Evolutionary conservation across 2,797 vertebrate species (phyloP).

Genomic region (Leptodactylus fallax): DNA sequence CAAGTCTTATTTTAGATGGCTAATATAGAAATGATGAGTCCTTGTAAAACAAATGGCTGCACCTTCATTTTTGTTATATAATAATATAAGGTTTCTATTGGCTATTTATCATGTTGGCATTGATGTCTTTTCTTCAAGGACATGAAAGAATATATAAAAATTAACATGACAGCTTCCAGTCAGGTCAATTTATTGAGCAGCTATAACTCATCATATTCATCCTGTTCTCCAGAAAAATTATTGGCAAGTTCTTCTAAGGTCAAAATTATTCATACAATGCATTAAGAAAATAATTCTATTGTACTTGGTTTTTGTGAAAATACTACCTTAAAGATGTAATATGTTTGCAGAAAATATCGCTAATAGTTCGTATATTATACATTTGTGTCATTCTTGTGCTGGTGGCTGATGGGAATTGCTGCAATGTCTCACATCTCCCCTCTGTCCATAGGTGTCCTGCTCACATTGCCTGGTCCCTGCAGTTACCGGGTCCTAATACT

Average conservation of each 20-base stretch:
- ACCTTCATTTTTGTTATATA: not conserved
- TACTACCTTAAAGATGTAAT: not conserved
- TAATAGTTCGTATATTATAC: too few species aligned
- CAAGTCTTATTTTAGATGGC: not conserved
- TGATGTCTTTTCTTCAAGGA: constrained; percentile 37
- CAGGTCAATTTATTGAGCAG: constrained; percentile 5
- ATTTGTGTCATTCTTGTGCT: too few species aligned
- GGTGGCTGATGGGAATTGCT: too few species aligned
- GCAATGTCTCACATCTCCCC: too few species aligned
- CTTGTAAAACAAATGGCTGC: not conserved
- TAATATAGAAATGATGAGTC: not conserved
- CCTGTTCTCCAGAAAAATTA: not conserved
- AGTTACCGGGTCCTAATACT: too few species aligned
- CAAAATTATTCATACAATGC: not conserved
- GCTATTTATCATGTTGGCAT: constrained; percentile 33
- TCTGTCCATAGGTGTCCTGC: too few species aligned
- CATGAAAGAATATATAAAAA: constrained; percentile 39
- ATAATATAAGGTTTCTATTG: not conserved
- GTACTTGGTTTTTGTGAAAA: not conserved
- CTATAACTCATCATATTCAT: constrained; percentile 25
- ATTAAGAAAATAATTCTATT: not conserved
- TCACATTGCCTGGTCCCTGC: too few species aligned
- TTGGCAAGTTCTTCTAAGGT: not conserved
- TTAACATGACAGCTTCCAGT: constrained; percentile 28
- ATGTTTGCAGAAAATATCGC: too few species aligned